These are phyloP conservation scores for Chroicocephalus ridibundus DNA, from an alignment of 2,113 vertebrate genomes.

Conservation along the genomic window DNA sequence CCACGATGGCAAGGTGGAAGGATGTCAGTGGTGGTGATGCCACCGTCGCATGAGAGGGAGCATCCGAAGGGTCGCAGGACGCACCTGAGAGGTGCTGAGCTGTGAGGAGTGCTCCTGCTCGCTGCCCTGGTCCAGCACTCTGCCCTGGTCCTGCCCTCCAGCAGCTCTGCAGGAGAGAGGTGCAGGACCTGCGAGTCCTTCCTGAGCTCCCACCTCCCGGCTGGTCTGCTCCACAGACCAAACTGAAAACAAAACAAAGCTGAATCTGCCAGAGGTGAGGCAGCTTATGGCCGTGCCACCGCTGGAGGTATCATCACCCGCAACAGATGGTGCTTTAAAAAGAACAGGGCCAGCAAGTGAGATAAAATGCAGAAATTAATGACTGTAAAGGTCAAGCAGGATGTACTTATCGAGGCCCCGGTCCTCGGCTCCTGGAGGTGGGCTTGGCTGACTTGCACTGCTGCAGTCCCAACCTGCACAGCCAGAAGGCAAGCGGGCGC, in stretches of 20 bases:
- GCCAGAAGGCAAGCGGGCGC: neutral
- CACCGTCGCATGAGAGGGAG: neutral
- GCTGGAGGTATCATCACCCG: neutral
- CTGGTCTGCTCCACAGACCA: neutral
- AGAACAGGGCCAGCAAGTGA: neutral
- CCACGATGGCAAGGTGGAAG: fast-evolving
- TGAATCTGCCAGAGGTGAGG: neutral
- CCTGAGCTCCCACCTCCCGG: fast-evolving
- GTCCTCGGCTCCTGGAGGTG: neutral
- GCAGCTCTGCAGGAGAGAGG: neutral
- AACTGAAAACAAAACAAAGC: neutral
- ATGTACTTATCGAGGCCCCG: fast-evolving
- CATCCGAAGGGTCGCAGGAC: neutral
- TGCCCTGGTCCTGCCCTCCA: too few species aligned
- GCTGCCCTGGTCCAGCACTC: fast-evolving
- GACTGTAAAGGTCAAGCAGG: neutral
- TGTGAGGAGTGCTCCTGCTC: neutral
- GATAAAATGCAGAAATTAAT: neutral
- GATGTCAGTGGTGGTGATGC: neutral
- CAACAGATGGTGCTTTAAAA: neutral
- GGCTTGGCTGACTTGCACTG: neutral
- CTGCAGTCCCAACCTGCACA: neutral
- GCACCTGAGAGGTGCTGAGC: neutral
- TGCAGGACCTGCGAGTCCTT: neutral
- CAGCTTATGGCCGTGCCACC: fast-evolving